Conservation (phyloP, 2,888 invertebrate genomes). For the Caenorhabditis parvicauda region DNA sequence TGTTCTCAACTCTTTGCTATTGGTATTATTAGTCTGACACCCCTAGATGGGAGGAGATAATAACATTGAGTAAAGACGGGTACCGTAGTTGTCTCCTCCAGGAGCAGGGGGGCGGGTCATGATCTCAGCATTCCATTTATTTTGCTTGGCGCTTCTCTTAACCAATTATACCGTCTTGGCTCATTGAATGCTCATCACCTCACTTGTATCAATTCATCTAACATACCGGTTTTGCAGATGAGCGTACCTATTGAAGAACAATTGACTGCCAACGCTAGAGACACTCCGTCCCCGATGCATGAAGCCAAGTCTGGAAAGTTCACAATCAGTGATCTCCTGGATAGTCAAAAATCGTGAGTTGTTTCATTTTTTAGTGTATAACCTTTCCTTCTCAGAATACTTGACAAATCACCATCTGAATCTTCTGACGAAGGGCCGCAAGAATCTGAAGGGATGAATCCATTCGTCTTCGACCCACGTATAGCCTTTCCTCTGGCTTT, state of each 20-base stretch:
- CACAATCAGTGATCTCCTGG: slow-evolving; percentile 30
- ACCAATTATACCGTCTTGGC: background rate
- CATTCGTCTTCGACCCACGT: slow-evolving; percentile 14
- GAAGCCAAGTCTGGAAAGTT: slow-evolving; percentile 10
- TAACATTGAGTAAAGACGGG: background rate
- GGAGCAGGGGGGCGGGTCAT: background rate
- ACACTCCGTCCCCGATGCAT: no score
- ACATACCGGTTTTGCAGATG: background rate
- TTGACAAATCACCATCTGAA: slow-evolving; percentile 39
- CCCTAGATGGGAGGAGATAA: no score
- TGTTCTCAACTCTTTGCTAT: no score
- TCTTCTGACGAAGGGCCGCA: slow-evolving; percentile 31
- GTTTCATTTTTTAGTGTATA: background rate
- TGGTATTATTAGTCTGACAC: no score
- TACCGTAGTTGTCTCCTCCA: background rate
- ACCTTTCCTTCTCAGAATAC: slow-evolving; percentile 22
- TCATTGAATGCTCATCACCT: background rate
- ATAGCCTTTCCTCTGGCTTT: slow-evolving; percentile 13
- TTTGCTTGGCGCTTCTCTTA: no score
- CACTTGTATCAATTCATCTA: background rate
- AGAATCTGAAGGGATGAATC: slow-evolving; percentile 7
- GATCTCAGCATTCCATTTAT: no score
- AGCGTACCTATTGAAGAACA: background rate
- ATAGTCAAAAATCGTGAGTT: slow-evolving; percentile 26
- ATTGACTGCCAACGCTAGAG: no score